phyloP scores from a whole-genome alignment of 2,113 vertebrate genomes.

The Strix uralensis region DNA sequence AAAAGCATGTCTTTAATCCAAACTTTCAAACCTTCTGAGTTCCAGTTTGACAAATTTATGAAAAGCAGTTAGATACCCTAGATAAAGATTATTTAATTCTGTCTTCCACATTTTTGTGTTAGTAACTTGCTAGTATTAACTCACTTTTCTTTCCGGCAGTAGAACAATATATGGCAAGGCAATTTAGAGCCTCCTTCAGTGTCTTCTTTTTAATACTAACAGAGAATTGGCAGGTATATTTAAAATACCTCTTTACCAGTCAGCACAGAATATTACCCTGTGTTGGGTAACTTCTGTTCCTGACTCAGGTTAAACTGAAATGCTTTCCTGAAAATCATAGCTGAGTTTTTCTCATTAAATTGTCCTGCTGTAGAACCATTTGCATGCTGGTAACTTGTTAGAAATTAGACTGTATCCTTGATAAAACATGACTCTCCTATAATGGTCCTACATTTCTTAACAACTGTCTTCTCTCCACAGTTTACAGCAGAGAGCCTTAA shows the following conservation, averaged over 20 bases:
- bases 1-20: background rate
- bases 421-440: background rate
- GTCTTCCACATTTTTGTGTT: background rate
- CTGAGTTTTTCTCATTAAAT: background rate
- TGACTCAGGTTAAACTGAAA: background rate
- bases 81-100: background rate
- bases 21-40: background rate
- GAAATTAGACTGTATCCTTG: background rate
- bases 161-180: background rate
- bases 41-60: background rate
- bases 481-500: background rate
- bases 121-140: background rate
- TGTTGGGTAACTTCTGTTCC: background rate
- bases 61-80: background rate
- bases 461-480: background rate
- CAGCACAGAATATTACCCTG: background rate
- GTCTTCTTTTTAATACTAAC: background rate
- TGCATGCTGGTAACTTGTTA: background rate
- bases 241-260: background rate
- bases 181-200: background rate
- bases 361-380: background rate
- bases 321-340: background rate
- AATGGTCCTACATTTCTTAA: background rate
- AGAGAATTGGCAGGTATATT: background rate
- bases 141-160: background rate